Evolutionary conservation across 2,113 vertebrate species (phyloP).

Genomic region (Chaenocephalus aceratus): DNA sequence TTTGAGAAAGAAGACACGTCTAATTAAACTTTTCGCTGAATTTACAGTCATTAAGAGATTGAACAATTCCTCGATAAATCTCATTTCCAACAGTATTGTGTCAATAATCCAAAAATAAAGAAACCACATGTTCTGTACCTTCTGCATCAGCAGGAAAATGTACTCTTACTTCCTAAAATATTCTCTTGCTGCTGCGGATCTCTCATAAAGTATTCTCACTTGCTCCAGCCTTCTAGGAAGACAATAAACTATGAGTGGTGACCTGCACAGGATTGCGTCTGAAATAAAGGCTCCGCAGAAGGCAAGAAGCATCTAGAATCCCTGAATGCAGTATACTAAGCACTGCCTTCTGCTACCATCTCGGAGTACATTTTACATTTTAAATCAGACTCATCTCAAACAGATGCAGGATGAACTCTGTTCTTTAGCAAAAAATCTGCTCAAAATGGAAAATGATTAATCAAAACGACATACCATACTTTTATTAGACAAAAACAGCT

Average conservation of each 20-base stretch:
- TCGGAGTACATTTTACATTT: slow-evolving; percentile 36
- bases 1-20: slow-evolving; percentile 11
- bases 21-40: slow-evolving; percentile 42
- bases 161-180: neutral
- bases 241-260: neutral
- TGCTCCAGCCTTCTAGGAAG: neutral
- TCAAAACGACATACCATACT: neutral
- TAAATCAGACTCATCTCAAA: slow-evolving; percentile 31
- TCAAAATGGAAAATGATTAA: neutral
- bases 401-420: slow-evolving; percentile 27
- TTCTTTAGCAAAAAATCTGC: slow-evolving; percentile 7
- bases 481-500: neutral
- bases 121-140: neutral
- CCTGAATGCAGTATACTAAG: slow-evolving; percentile 22
- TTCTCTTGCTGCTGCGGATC: neutral
- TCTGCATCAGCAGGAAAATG: neutral
- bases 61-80: neutral
- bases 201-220: neutral
- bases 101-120: neutral
- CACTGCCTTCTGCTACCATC: slow-evolving; percentile 54
- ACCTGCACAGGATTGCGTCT: neutral
- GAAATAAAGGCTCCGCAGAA: slow-evolving; percentile 29
- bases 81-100: neutral
- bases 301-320: slow-evolving; percentile 28
- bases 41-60: neutral